A percentile compares a stretch with the other conserved stretches of the same genome.
Conservation (phyloP, 2,113 vertebrate species). For the Forbesichthys papilliferus region DNA sequence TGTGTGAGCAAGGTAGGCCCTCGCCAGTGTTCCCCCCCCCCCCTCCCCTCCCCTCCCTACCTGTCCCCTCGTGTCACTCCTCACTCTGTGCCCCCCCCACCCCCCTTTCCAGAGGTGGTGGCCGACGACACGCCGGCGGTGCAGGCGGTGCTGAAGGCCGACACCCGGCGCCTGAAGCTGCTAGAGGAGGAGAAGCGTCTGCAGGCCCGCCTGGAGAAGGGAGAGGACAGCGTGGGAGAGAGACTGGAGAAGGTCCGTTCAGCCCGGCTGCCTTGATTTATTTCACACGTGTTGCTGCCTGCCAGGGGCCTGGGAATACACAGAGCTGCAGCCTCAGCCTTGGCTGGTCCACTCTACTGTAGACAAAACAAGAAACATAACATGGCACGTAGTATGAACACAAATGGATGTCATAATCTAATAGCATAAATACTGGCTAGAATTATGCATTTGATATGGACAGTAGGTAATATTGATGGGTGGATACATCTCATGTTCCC, state of each 20-base stretch:
- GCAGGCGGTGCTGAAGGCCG: slow-evolving; percentile 88
- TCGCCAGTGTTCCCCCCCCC: not conserved
- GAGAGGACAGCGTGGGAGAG: slow-evolving; percentile 83
- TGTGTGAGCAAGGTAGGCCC: slow-evolving; percentile 89
- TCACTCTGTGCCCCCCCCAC: not conserved
- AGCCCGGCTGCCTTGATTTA: not conserved
- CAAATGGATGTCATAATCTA: too few relatives aligned
- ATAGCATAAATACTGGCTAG: too few relatives aligned
- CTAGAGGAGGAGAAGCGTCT: slow-evolving; percentile 86
- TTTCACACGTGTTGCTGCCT: too few relatives aligned
- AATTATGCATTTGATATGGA: too few relatives aligned
- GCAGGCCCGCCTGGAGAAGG: slow-evolving; percentile 82
- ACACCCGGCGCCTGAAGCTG: slow-evolving; percentile 85
- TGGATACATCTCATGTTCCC: too few relatives aligned
- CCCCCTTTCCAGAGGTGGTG: slow-evolving; percentile 80
- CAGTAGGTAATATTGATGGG: too few relatives aligned
- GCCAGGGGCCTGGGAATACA: too few relatives aligned
- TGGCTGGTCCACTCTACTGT: too few relatives aligned
- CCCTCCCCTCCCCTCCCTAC: not conserved
- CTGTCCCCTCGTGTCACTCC: not conserved
- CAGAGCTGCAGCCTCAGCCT: too few relatives aligned
- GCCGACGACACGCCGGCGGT: slow-evolving; percentile 89
- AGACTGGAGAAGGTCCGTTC: slow-evolving; percentile 83
- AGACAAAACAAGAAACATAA: too few relatives aligned
- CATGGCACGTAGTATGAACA: too few relatives aligned